phyloP scores from a whole-genome alignment of 2,113 vertebrate genomes.

The Lutjanus erythropterus region DNA sequence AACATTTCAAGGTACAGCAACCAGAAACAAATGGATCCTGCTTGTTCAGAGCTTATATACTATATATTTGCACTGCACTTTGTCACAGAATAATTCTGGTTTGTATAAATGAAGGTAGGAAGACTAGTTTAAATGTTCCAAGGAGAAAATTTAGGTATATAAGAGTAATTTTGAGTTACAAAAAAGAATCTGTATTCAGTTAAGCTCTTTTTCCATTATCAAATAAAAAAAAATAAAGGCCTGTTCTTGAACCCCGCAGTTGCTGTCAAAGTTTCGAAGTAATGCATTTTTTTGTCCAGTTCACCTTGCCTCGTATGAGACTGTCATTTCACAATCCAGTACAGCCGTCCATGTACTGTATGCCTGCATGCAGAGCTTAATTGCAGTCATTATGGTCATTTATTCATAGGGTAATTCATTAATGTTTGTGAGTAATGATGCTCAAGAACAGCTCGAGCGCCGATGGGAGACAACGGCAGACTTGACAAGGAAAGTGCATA shows the following conservation, averaged over 20 bases:
- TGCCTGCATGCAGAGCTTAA: constrained; percentile 28
- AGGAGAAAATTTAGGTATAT: neutral
- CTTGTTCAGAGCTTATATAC: too few species aligned
- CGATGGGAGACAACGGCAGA: neutral
- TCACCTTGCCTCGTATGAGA: neutral
- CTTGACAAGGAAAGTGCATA: constrained; percentile 18
- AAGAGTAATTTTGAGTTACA: neutral
- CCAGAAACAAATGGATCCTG: neutral
- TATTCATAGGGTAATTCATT: constrained; percentile 37
- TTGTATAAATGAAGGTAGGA: neutral
- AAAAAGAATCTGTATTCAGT: neutral
- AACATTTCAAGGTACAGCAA: neutral
- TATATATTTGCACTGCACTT: too few species aligned
- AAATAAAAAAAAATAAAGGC: neutral
- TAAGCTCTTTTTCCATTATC: neutral
- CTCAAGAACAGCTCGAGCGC: neutral
- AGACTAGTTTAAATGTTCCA: neutral
- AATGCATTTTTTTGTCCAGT: neutral
- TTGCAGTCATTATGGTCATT: constrained; percentile 48
- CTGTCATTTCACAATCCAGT: neutral
- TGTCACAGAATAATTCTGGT: neutral
- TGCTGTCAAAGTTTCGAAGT: neutral
- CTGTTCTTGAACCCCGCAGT: neutral
- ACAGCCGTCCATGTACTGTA: neutral
- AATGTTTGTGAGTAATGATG: constrained; percentile 35